Conservation (phyloP, 2,113 vertebrate genomes). For the Gorsachius goisagi region DNA sequence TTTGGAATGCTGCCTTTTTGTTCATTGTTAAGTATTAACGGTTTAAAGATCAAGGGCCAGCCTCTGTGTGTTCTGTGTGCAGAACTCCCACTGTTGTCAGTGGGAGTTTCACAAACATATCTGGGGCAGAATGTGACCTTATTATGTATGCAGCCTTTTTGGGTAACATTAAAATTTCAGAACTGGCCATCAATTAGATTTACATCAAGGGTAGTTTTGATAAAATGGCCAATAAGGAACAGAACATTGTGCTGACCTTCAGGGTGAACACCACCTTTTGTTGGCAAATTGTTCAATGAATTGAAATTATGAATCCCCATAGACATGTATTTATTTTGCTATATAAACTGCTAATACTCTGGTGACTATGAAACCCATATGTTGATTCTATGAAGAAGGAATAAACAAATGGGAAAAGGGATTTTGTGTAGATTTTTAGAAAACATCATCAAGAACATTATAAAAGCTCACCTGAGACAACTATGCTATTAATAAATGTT, state of each 20-base stretch:
- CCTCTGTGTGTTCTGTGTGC: not conserved
- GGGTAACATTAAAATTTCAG: not conserved
- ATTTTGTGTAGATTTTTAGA: not conserved
- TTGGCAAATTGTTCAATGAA: not conserved
- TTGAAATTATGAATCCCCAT: not conserved
- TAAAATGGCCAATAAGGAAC: constrained; percentile 9
- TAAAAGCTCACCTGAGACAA: not conserved
- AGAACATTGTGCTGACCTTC: not conserved
- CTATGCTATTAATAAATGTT: not conserved
- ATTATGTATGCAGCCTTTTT: not conserved
- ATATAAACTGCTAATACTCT: not conserved
- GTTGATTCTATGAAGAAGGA: not conserved
- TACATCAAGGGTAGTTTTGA: not conserved
- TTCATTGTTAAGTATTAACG: not conserved
- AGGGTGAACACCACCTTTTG: not conserved
- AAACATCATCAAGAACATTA: not conserved
- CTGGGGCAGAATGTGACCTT: constrained; percentile 21
- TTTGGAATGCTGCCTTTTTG: not conserved
- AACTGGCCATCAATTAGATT: constrained; percentile 28
- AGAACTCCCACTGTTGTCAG: constrained; percentile 41
- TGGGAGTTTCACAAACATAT: constrained; percentile 26
- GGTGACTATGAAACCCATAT: not conserved
- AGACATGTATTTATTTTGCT: not conserved
- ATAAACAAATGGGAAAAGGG: not conserved
- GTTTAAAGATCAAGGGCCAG: constrained; percentile 41